A percentile compares a stretch with the other conserved stretches of the same genome.
These are phyloP conservation scores for Apotomis capreana DNA, from an alignment of 2,888 invertebrate species.

Conservation along the genomic window DNA sequence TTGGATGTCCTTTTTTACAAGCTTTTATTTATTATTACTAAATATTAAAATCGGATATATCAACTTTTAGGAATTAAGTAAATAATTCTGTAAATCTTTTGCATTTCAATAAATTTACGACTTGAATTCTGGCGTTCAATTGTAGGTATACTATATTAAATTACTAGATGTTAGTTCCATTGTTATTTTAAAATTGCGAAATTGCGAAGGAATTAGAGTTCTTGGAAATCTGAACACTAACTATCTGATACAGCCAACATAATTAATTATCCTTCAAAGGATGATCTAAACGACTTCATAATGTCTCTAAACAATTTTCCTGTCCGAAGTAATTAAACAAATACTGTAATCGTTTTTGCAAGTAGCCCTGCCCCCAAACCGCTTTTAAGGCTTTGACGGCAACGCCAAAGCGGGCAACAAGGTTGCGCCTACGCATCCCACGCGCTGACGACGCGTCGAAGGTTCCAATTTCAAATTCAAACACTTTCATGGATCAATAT, in stretches of 20 bases:
- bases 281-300: not conserved
- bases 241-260: not conserved
- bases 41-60: no score
- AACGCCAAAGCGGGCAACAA: conserved; percentile 56
- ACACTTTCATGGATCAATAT: conserved; percentile 20
- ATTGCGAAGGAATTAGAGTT: not conserved
- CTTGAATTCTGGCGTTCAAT: no score
- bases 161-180: no score
- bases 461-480: conserved; percentile 30
- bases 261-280: not conserved
- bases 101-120: no score
- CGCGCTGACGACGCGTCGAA: conserved; percentile 36
- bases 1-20: no score
- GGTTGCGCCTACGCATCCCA: conserved; percentile 48
- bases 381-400: conserved; percentile 64
- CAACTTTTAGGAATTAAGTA: no score
- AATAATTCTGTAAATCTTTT: no score
- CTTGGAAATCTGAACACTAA: not conserved
- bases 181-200: no score
- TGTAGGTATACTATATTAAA: no score
- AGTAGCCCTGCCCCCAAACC: conserved; percentile 50
- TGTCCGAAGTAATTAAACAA: conserved; percentile 41
- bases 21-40: no score
- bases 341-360: conserved; percentile 41
- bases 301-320: conserved; percentile 35